phyloP scores from a whole-genome alignment of 2,797 vertebrate species.

The Fistularia tabacaria region DNA sequence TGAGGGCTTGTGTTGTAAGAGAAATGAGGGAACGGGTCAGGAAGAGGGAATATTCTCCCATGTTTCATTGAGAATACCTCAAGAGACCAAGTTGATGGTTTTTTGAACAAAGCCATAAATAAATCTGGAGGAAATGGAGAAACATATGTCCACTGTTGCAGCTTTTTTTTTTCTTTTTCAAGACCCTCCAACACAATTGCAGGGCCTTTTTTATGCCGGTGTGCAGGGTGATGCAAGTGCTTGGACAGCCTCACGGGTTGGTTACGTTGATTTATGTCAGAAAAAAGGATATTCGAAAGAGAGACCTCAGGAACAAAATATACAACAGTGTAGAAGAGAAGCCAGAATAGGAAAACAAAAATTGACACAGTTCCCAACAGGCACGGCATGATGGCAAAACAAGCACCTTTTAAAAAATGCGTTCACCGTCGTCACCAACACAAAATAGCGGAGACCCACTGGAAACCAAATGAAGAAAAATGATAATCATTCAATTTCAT shows the following conservation, averaged over 20 bases:
- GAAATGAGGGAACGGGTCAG: constrained; percentile 46
- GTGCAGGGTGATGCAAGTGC: neutral
- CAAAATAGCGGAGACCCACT: too few relatives aligned
- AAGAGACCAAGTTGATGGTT: constrained; percentile 30
- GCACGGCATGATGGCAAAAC: constrained; percentile 14
- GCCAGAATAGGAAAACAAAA: neutral
- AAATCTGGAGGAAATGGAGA: constrained; percentile 21
- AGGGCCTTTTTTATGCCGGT: too few relatives aligned
- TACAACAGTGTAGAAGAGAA: constrained; percentile 21
- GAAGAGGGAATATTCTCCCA: constrained; percentile 59
- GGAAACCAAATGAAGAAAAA: too few relatives aligned
- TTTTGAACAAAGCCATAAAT: constrained; percentile 44
- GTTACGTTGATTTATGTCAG: constrained; percentile 18
- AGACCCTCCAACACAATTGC: neutral
- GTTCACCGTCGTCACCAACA: too few relatives aligned
- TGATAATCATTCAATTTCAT: too few relatives aligned
- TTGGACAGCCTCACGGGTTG: constrained; percentile 8
- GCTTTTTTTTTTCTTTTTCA: constrained; percentile 12
- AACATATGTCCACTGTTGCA: constrained; percentile 9
- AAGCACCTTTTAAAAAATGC: neutral
- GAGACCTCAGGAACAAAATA: constrained; percentile 7
- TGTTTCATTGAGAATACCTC: constrained; percentile 63
- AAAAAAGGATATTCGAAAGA: constrained; percentile 14
- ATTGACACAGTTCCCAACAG: constrained; percentile 14
- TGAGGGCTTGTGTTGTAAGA: constrained; percentile 72